A percentile compares a stretch with the other conserved stretches of the same genome.
phyloP scores from a whole-genome alignment of 2,797 vertebrate species.

The Channa striata region DNA sequence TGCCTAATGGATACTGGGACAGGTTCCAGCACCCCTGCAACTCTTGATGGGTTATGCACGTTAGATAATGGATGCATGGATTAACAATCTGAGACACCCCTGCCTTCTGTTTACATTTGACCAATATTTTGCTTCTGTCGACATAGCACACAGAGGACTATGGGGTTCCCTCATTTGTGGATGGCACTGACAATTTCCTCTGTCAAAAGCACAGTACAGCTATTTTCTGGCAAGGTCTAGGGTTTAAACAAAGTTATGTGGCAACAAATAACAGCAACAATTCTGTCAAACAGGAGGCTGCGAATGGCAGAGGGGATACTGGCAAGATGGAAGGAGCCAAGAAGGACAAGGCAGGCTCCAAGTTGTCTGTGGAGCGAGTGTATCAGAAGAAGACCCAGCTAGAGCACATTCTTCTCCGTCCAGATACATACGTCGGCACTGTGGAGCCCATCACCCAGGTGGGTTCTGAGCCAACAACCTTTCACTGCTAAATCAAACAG shows the following conservation, averaged over 20 bases:
- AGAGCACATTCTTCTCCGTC: conserved; percentile 98
- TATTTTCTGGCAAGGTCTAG: neutral
- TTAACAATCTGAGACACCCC: neutral
- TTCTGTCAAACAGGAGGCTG: conserved; percentile 90
- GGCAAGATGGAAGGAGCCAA: conserved; percentile 89
- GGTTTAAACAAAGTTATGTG: conserved; percentile 16
- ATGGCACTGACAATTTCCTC: conserved; percentile 10
- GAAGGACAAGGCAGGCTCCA: conserved; percentile 93
- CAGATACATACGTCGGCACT: conserved; percentile 96
- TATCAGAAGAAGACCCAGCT: conserved; percentile 99
- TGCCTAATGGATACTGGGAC: too few relatives aligned
- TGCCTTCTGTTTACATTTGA: neutral
- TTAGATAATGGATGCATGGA: too few relatives aligned
- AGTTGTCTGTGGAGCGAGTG: conserved; percentile 96
- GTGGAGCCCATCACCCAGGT: conserved; percentile 97
- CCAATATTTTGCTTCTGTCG: neutral
- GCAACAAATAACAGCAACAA: conserved; percentile 82
- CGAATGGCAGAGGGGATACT: conserved; percentile 86
- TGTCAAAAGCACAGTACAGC: neutral
- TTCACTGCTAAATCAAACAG: neutral
- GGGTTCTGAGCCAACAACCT: conserved; percentile 11
- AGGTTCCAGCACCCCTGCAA: too few relatives aligned
- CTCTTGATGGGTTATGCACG: too few relatives aligned
- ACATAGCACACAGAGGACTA: neutral
- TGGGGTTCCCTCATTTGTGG: neutral